phyloP scores from a whole-genome alignment of 2,797 vertebrate genomes.

The Acipenser transmontanus region DNA sequence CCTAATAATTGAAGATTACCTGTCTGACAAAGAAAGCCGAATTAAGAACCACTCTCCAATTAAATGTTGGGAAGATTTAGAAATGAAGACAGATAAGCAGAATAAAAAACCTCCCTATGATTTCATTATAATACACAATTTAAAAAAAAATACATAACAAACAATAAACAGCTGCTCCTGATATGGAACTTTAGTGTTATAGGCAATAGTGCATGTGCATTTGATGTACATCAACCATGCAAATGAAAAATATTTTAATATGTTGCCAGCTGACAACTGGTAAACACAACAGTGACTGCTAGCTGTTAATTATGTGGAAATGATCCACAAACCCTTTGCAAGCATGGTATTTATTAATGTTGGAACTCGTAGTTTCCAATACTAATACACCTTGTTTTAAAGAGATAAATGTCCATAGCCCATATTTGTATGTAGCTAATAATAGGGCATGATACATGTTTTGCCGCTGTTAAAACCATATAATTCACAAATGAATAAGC shows the following conservation, averaged over 20 bases:
- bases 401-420: background rate
- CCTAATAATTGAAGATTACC: slow-evolving; percentile 44
- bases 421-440: background rate
- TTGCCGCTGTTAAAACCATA: background rate
- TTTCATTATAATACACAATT: too few species aligned
- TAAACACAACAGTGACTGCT: too few species aligned
- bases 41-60: slow-evolving; percentile 49
- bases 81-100: slow-evolving; percentile 23
- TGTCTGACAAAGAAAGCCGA: slow-evolving; percentile 25
- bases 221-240: too few species aligned
- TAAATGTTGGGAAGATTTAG: slow-evolving; percentile 45
- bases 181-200: too few species aligned
- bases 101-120: background rate
- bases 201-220: too few species aligned
- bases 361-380: too few species aligned
- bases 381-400: too few species aligned
- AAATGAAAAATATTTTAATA: too few species aligned
- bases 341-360: too few species aligned
- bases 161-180: background rate
- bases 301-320: too few species aligned
- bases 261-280: too few species aligned
- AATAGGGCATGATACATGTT: background rate
- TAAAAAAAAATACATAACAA: background rate
- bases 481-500: background rate
- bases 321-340: too few species aligned